A percentile compares a stretch with the other conserved stretches of the same genome.
Evolutionary conservation across 1,140 invertebrate species (phyloP).

Genomic region (Brachionus rotundiformis): DNA sequence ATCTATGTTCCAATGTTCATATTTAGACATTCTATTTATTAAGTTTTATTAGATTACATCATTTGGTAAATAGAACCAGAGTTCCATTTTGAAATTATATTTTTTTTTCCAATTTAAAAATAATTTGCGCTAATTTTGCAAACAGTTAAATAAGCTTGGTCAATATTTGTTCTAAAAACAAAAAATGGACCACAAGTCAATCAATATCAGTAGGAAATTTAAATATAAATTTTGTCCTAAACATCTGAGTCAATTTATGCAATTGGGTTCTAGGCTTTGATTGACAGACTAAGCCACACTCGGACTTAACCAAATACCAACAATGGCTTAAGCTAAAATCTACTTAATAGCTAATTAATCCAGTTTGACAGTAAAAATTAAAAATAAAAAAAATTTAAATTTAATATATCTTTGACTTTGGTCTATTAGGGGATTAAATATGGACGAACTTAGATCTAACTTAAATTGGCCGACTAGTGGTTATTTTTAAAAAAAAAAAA

Average conservation of each 20-base stretch:
- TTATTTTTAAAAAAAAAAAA: not conserved
- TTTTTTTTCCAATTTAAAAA: not conserved
- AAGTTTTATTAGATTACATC: no score
- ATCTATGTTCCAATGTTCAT: not conserved
- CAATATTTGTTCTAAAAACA: not conserved
- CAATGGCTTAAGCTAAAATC: slow-evolving; percentile 1
- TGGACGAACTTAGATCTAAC: not conserved
- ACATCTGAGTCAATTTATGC: not conserved
- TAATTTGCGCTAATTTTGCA: not conserved
- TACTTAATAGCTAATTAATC: slow-evolving; percentile 35
- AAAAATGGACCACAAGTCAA: not conserved
- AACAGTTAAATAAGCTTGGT: not conserved
- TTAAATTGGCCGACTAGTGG: slow-evolving; percentile 9
- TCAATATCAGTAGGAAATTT: not conserved
- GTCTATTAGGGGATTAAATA: slow-evolving; percentile 15
- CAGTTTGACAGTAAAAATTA: slow-evolving; percentile 35
- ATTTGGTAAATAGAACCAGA: no score
- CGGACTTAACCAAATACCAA: not conserved
- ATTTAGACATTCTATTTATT: no score
- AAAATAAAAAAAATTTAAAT: slow-evolving; percentile 28
- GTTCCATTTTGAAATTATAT: no score
- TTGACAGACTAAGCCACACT: slow-evolving; percentile 2
- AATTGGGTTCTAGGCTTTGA: slow-evolving; percentile 1
- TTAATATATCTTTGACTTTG: slow-evolving; percentile 39
- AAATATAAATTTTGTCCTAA: not conserved